Evolutionary conservation across 2,113 vertebrate species (phyloP), one percentile per base, ranked within the genome.

Genomic region (Hiodon tergisus): DNA sequence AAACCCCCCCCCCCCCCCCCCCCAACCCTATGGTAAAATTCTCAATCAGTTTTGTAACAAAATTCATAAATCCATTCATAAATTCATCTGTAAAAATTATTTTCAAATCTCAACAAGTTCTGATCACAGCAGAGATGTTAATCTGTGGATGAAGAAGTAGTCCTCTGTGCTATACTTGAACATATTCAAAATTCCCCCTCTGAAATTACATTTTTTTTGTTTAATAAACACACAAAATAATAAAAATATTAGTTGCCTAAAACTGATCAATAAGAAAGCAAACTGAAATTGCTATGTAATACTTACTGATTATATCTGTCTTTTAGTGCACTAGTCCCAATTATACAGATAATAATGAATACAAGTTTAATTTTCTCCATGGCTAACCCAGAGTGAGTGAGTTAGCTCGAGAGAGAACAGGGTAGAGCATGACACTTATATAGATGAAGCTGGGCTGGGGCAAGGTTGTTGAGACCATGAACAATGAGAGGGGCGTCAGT

Each of bases 291-390:
- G 57, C 52, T 59, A 51, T 57, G 17, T 51, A 50, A 57, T 59
- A 55, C 88, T 87, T 73, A 92, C 90, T 87, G 77, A 11, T 79
- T 73, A 3, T 76, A 57, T 62, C 4, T 52, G 47, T 80, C 66
- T 77, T 55, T 75, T 52, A 65, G 69, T 59, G 80, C 62, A 16
- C 16, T 80, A 67, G 77, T 83, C 60, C 10, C 31, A 65, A 58
- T 69, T 83, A 90, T 87, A 85, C 86, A 89, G 50, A 84, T 76
- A 10, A 89, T 73, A 55, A 90, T 13, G 58, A 87, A 73, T 47
- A 87, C 14, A 71, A 81, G 70, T 6, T 55, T 77, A 4, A 84
- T 73, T n/a, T 69, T 74, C 72, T 82, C 86, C 90, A 92, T 91
- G 54, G 81, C 82, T 81, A 81, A 81, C 77, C 52, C 51, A 68